phyloP scores from a whole-genome alignment of 2,888 invertebrate genomes.

The Drosophila subquinaria region DNA sequence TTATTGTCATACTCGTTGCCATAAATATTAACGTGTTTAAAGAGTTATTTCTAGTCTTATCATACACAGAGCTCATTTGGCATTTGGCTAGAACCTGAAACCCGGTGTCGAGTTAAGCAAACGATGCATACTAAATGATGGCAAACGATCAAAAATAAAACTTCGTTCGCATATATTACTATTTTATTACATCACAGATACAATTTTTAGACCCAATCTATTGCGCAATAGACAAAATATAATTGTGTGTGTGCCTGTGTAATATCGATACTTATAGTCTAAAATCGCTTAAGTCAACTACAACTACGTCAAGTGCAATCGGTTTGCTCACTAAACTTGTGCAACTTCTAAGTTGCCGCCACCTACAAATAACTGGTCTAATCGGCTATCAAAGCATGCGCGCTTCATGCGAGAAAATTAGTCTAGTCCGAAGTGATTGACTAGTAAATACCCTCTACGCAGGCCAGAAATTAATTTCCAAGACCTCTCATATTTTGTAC shows the following conservation, averaged over 20 bases:
- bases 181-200: slow-evolving; percentile 58
- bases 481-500: background rate
- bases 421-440: background rate
- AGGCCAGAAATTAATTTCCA: background rate
- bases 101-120: slow-evolving; percentile 1
- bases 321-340: background rate
- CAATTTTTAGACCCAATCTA: slow-evolving; percentile 19
- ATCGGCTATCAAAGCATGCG: slow-evolving; percentile 4
- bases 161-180: slow-evolving; percentile 55
- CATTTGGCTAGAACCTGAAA: slow-evolving; percentile 56
- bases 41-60: slow-evolving; percentile 36
- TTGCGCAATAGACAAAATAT: slow-evolving; percentile 49
- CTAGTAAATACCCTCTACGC: background rate
- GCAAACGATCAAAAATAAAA: slow-evolving; percentile 29
- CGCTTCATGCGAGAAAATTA: background rate
- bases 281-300: slow-evolving; percentile 1
- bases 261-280: background rate
- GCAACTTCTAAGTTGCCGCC: background rate
- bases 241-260: background rate
- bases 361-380: slow-evolving; percentile 2
- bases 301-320: slow-evolving; percentile 7
- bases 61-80: slow-evolving; percentile 31
- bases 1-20: slow-evolving; percentile 12
- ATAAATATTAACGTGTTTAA: slow-evolving; percentile 32
- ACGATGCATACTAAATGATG: slow-evolving; percentile 54